These are phyloP conservation scores for Acrocephalus kingi DNA, from an alignment of 2,113 vertebrate species.

Conservation along the genomic window DNA sequence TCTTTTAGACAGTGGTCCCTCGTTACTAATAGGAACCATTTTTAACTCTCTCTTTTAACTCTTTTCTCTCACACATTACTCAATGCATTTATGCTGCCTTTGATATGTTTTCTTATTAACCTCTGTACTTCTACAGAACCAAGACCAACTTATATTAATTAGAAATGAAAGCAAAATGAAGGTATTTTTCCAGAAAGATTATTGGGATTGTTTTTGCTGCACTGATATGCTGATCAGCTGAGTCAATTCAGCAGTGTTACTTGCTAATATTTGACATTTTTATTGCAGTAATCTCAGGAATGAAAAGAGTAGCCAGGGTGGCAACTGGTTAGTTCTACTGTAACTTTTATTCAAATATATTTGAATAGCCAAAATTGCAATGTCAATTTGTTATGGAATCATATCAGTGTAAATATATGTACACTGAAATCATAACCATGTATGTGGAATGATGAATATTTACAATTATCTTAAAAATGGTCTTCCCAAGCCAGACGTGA, in stretches of 20 bases:
- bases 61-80: not conserved
- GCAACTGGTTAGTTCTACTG: not conserved
- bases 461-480: not conserved
- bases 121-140: not conserved
- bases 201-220: not conserved
- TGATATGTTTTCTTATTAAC: not conserved
- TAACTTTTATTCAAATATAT: not conserved
- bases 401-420: not conserved
- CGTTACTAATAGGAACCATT: fast-evolving
- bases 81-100: not conserved
- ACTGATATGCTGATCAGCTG: not conserved
- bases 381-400: not conserved
- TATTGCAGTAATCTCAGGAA: not conserved
- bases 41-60: not conserved
- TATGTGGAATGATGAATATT: not conserved
- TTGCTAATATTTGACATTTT: not conserved
- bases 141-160: not conserved
- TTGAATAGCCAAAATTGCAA: not conserved
- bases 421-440: not conserved
- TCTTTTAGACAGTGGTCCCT: not conserved
- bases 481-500: not conserved
- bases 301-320: not conserved
- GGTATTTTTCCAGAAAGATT: not conserved
- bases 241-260: not conserved
- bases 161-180: not conserved